Evolutionary conservation across 2,113 vertebrate genomes (phyloP).

Genomic region (Amia ocellicauda): DNA sequence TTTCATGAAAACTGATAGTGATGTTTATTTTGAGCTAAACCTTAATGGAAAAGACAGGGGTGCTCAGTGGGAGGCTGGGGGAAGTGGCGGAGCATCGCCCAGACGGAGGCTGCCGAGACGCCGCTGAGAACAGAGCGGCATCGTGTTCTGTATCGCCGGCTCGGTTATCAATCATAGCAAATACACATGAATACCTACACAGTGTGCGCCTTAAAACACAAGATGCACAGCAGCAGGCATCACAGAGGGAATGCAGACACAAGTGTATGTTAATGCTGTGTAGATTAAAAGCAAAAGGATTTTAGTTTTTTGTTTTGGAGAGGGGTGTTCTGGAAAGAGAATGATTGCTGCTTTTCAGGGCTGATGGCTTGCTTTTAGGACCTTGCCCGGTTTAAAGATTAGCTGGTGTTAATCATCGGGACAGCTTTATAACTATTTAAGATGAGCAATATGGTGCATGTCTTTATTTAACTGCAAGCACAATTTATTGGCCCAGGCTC

Average conservation of each 20-base stretch:
- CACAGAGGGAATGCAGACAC: not conserved
- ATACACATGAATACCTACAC: too few relatives aligned
- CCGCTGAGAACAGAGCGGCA: too few relatives aligned
- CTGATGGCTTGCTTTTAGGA: conserved; percentile 17
- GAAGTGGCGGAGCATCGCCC: too few relatives aligned
- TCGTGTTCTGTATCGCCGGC: too few relatives aligned
- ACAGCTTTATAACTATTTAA: conserved; percentile 35
- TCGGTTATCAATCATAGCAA: too few relatives aligned
- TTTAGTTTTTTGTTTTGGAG: too few relatives aligned
- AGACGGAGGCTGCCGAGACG: too few relatives aligned
- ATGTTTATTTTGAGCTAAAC: too few relatives aligned
- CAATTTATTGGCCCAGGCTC: conserved; percentile 24
- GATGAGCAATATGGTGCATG: conserved; percentile 14
- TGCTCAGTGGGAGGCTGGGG: too few relatives aligned
- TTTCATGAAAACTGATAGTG: too few relatives aligned
- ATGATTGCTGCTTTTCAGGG: conserved; percentile 24
- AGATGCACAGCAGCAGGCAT: not conserved
- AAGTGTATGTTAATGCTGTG: conserved; percentile 5
- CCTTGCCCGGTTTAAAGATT: conserved; percentile 24
- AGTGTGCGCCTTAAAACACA: too few relatives aligned
- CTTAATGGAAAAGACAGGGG: too few relatives aligned
- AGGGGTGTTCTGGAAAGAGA: conserved; percentile 27
- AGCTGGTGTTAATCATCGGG: conserved; percentile 35
- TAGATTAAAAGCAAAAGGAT: conserved; percentile 21
- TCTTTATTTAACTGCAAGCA: conserved; percentile 26